Evolutionary conservation across 2,113 vertebrate genomes (phyloP).

Genomic region (Nyctereutes procyonoides): DNA sequence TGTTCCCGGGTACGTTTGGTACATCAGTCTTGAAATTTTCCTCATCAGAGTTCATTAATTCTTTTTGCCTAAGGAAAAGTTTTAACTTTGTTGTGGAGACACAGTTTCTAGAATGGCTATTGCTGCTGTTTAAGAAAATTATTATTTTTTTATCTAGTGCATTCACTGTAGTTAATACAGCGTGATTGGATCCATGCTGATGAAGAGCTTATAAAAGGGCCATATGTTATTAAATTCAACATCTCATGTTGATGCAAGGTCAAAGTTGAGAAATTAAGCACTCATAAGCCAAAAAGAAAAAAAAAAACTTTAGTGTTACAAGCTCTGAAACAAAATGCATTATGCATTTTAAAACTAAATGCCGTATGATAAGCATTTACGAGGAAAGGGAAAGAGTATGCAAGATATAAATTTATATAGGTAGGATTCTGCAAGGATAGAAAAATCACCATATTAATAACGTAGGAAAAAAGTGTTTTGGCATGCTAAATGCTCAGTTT

Average conservation of each 20-base stretch:
- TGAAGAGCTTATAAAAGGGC: constrained; percentile 14
- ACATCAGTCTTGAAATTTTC: background rate
- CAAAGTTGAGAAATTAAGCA: constrained; percentile 61
- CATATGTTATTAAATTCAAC: constrained; percentile 53
- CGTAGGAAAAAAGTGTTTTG: background rate
- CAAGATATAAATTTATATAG: constrained; percentile 47
- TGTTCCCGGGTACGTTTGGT: background rate
- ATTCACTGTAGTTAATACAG: constrained; percentile 51
- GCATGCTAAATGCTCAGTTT: constrained; percentile 41
- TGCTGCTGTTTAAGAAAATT: constrained; percentile 19
- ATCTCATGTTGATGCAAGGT: background rate
- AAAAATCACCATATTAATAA: constrained; percentile 32
- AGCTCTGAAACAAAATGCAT: constrained; percentile 23
- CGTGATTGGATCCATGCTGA: background rate
- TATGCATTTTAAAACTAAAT: constrained; percentile 50
- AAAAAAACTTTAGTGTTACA: background rate
- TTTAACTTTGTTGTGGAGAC: constrained; percentile 16
- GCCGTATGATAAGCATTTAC: constrained; percentile 21
- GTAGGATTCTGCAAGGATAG: background rate
- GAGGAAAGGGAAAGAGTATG: background rate
- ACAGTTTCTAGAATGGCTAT: background rate
- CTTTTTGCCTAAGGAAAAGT: background rate
- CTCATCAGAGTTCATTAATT: background rate
- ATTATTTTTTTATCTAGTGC: constrained; percentile 28
- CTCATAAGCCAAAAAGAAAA: background rate